phyloP scores from a whole-genome alignment of 2,797 vertebrate genomes.

The Stomatorhinus walkeri region DNA sequence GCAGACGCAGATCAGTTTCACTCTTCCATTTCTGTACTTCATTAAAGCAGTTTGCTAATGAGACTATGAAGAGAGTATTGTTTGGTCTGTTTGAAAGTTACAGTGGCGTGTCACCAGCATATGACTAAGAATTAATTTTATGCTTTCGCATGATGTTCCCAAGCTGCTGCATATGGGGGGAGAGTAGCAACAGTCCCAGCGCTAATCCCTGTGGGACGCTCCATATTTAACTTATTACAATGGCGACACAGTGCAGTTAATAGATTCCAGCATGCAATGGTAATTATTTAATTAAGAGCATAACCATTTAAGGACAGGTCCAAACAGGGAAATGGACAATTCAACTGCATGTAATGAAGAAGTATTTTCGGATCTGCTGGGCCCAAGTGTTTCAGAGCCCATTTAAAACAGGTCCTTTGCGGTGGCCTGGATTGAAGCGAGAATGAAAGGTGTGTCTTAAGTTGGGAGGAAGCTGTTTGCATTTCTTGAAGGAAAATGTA shows the following conservation, averaged over 20 bases:
- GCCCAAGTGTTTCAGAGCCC: neutral
- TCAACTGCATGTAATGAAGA: neutral
- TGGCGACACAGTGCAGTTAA: slow-evolving; percentile 2
- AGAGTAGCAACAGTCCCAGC: neutral
- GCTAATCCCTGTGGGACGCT: neutral
- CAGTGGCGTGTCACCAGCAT: neutral
- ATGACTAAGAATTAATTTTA: slow-evolving; percentile 7
- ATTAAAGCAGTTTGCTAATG: neutral
- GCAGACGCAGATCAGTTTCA: neutral
- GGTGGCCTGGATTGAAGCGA: neutral
- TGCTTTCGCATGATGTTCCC: neutral
- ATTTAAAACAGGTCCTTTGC: neutral
- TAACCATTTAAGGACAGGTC: slow-evolving; percentile 5
- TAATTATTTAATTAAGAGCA: neutral
- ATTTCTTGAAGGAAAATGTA: neutral
- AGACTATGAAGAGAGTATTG: neutral
- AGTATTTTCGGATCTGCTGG: neutral
- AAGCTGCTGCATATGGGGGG: neutral
- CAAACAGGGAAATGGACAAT: neutral
- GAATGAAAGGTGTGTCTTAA: neutral
- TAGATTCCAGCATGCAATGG: neutral
- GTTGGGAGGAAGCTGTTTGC: neutral
- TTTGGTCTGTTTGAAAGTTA: neutral
- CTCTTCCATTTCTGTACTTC: neutral
- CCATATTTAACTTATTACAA: slow-evolving; percentile 7